Conservation (phyloP, 2,113 vertebrate genomes). For the Archilochus colubris region DNA sequence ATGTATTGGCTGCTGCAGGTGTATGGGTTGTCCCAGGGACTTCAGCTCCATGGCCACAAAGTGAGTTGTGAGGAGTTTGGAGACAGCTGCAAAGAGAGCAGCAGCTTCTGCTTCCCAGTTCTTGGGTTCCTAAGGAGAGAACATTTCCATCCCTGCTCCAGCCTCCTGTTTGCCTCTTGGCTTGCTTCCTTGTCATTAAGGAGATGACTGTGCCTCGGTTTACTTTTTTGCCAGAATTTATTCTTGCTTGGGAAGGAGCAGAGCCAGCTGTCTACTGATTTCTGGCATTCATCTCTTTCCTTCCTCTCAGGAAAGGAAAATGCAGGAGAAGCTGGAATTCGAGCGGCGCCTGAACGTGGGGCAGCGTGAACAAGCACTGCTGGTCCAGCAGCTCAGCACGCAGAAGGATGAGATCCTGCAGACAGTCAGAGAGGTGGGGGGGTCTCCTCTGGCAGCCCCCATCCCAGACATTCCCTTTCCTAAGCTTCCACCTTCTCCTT, state of each 20-base stretch:
- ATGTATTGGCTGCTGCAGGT: not conserved
- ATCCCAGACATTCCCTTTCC: not conserved
- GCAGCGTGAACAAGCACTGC: constrained; percentile 86
- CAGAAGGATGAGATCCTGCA: constrained; percentile 89
- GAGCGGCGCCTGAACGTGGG: constrained; percentile 84
- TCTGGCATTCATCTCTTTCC: not conserved
- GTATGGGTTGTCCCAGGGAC: not conserved
- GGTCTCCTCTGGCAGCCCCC: not conserved
- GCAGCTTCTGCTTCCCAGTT: not conserved
- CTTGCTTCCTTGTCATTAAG: not conserved
- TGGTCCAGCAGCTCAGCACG: constrained; percentile 81
- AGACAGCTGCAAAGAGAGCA: not conserved
- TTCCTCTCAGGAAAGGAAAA: constrained; percentile 83
- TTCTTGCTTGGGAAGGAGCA: not conserved
- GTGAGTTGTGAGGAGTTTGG: not conserved
- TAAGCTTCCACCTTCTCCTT: not conserved
- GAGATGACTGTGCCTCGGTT: not conserved
- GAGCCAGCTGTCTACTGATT: not conserved
- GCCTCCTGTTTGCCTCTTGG: not conserved
- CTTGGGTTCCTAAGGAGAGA: not conserved
- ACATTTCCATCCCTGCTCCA: not conserved
- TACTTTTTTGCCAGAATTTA: not conserved
- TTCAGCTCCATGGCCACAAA: not conserved
- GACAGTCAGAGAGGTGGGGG: constrained; percentile 89
- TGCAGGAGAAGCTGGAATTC: constrained; percentile 89